Evolutionary conservation across 2,888 invertebrate species (phyloP), one percentile per base, ranked within the genome.

Genomic region (Xestia c-nigrum): DNA sequence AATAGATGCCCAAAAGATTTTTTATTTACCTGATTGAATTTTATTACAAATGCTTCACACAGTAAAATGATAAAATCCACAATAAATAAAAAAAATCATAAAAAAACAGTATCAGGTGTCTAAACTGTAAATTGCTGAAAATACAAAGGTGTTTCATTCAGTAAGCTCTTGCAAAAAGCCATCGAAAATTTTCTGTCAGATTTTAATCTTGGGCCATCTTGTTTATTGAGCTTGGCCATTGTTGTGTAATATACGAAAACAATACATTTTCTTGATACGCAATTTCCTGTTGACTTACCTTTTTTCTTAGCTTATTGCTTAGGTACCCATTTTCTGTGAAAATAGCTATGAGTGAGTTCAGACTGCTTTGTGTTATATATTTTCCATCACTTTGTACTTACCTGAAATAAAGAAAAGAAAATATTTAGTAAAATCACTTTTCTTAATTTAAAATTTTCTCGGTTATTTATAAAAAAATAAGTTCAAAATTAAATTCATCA

Each of bases 351-450:
- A 16, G 0, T 63, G 31, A 0, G 3, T 21, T 31, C 3, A 21
- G 14, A 1, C 9, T 61, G 43, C 10, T 9, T n/a, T 47, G n/a
- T 14, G 43, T 43, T 21, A 24, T 12, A 12, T 46, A 52, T 38
- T 81, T n/a, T 3, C 9, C 52, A 21, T 24, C 24, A 38, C 1
- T 31, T 43, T 4, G 24, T 55, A 65, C 86, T 77, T 83, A 83
- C 83, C 86, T 83, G 86, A 59, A 83, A 77, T 19, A 43, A 46
- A 38, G 3, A 57, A 69, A 47, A 40, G 5, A 7, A 31, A 38
- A 16, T 0, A 40, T 47, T n/a, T 55, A 6, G 14, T 16, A 7
- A n/a, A n/a, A 14, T 5, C 43, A 43, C 5, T 14, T 64, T 1
- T 14, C 7, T 64, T 43, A 43, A 43, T 14, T 63, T 0, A 12